Base-by-base conservation (phyloP, 2,888 invertebrate species). In the Sarcophaga caerulescens region DNA sequence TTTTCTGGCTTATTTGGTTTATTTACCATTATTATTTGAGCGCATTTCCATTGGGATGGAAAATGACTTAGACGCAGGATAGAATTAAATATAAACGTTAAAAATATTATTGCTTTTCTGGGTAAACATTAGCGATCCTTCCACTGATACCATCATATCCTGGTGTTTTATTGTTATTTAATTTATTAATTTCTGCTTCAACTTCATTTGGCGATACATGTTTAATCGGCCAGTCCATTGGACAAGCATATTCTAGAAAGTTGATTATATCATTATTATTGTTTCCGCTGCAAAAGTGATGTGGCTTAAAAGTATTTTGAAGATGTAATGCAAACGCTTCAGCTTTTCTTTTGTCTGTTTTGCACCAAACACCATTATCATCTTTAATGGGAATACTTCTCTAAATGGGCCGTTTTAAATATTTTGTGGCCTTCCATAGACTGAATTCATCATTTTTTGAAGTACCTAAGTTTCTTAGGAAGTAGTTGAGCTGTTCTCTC, bases 1-100 rank as follows among this genome's bases (percentile, higher is more conserved):
- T 71, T 79, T 70, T 79, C 79, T 35, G 79, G 79, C 57, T 71
- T 71, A 21, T 63, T 70, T 17, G 78, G 78, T 63, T 79, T 79
- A 3, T n/a, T 14, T 52, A 63, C 47, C 70, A 70, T 79, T 21
- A 70, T 60, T 12, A 70, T 63, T 62, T n/a, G n/a, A n/a, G n/a
- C n/a, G n/a, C n/a, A 70, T 44, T 79, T 79, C 78, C 78, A 79
- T 47, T 62, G 70, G 2, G 11, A 14, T 17, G 78, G 70, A 14
- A 79, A 78, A 69, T 77, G 69, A n/a, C 57, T 69, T 6, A 70
- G 14, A 8, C 70, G 35, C 21, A 79, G 52, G 12, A 52, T 66
- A n/a, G 70, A 62, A 52, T 70, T 63, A 63, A 25, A 74, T 10
- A 73, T 57, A 2, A 63, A 23, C 14, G 80, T 76, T 4, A 81